A percentile compares a stretch with the other conserved stretches of the same genome.
These are phyloP conservation scores for Steinernema hermaphroditum DNA, from an alignment of 2,888 invertebrate species.

Conservation along the genomic window DNA sequence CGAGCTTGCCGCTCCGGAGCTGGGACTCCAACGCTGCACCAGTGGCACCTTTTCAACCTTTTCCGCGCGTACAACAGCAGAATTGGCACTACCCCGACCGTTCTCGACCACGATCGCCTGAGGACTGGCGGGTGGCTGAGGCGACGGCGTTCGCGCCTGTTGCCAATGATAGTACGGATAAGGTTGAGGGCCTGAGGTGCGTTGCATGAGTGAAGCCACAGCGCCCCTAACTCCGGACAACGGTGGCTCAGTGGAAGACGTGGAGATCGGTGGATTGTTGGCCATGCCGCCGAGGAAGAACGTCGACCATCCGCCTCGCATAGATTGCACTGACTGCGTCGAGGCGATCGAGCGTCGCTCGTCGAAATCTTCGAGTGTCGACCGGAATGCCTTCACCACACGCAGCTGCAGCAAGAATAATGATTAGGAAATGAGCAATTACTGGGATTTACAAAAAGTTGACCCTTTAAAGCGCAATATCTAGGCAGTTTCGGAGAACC, in stretches of 20 bases:
- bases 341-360: slow-evolving; percentile 97
- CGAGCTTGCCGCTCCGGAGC: slow-evolving; percentile 34
- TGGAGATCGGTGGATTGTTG: slow-evolving; percentile 32
- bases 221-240: slow-evolving; percentile 43
- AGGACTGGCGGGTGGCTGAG: slow-evolving; percentile 39
- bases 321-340: slow-evolving; percentile 78
- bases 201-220: slow-evolving; percentile 52
- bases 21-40: slow-evolving; percentile 61
- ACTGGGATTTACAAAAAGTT: slow-evolving; percentile 15
- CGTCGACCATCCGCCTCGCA: slow-evolving; percentile 55
- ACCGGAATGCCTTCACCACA: slow-evolving; percentile 99
- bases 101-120: slow-evolving; percentile 59
- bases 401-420: slow-evolving; percentile 78
- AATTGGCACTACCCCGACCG: slow-evolving; percentile 41
- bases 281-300: slow-evolving; percentile 15
- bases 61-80: slow-evolving; percentile 33
- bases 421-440: slow-evolving; percentile 17
- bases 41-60: slow-evolving; percentile 59
- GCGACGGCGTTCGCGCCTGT: slow-evolving; percentile 57
- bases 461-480: slow-evolving; percentile 27
- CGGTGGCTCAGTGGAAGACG: slow-evolving; percentile 28
- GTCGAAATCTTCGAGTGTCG: slow-evolving; percentile 97
- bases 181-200: slow-evolving; percentile 58
- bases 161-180: slow-evolving; percentile 63
- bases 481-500: slow-evolving; percentile 23